phyloP scores from a whole-genome alignment of 2,888 invertebrate species.

The Ormyrus thymus region DNA sequence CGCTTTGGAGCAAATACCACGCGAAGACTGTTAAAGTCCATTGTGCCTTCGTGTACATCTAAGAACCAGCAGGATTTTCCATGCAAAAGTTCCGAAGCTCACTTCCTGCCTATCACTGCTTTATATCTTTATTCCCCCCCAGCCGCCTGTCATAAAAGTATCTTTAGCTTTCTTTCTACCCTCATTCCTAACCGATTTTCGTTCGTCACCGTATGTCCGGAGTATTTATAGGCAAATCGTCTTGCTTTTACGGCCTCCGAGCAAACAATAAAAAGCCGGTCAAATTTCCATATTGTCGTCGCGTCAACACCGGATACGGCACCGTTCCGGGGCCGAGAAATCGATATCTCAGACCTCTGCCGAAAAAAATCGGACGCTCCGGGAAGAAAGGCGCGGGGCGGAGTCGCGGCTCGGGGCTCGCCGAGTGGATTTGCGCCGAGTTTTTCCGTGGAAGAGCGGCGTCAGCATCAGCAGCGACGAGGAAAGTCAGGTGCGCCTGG shows the following conservation, averaged over 20 bases:
- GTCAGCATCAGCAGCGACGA: background rate
- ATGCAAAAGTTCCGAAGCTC: slow-evolving; percentile 34
- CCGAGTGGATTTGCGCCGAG: background rate
- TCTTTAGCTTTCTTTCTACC: slow-evolving; percentile 32
- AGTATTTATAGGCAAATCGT: slow-evolving; percentile 62
- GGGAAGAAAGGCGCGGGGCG: background rate
- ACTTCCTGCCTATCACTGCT: slow-evolving; percentile 52
- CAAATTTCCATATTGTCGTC: slow-evolving; percentile 52
- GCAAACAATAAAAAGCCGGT: slow-evolving; percentile 47
- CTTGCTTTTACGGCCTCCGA: slow-evolving; percentile 45
- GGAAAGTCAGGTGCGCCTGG: slow-evolving; percentile 33
- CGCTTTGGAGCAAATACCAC: no score
- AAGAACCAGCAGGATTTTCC: slow-evolving; percentile 45
- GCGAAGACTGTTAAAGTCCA: no score
- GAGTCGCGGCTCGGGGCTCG: background rate
- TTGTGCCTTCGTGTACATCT: background rate
- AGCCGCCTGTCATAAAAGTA: slow-evolving; percentile 49
- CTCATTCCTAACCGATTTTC: slow-evolving; percentile 44
- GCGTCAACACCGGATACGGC: slow-evolving; percentile 32
- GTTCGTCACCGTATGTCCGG: slow-evolving; percentile 56
- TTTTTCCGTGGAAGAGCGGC: slow-evolving; percentile 2
- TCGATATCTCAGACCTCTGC: slow-evolving; percentile 33
- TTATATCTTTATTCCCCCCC: slow-evolving; percentile 48
- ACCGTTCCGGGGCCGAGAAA: slow-evolving; percentile 11
- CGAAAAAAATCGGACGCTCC: background rate